These are phyloP conservation scores for Idaea biselata DNA, from an alignment of 2,888 invertebrate genomes.

Conservation along the genomic window DNA sequence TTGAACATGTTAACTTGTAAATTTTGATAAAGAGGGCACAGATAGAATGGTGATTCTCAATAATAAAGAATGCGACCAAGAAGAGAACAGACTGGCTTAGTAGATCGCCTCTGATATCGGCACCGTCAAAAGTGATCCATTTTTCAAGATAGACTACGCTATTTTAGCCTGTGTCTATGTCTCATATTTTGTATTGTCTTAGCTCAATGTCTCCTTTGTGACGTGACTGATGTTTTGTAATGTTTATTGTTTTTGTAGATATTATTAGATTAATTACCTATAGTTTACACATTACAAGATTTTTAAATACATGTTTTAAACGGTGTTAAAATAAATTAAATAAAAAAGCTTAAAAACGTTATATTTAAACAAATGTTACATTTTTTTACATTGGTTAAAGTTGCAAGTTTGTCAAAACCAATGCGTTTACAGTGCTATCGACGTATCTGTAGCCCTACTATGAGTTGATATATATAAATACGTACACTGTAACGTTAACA, in stretches of 20 bases:
- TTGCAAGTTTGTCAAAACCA: constrained; percentile 2
- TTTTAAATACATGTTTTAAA: constrained; percentile 6
- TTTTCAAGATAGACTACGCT: not conserved
- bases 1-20: no score
- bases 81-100: no score
- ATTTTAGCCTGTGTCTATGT: constrained; percentile 25
- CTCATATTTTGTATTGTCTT: constrained; percentile 39
- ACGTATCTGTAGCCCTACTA: constrained; percentile 27
- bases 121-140: no score
- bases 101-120: no score
- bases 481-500: no score
- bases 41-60: no score
- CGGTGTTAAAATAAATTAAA: constrained; percentile 9
- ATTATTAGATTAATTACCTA: constrained; percentile 22
- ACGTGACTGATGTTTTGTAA: constrained; percentile 49
- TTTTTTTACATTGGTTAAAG: constrained; percentile 7
- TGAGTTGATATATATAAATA: no score
- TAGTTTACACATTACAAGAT: constrained; percentile 16
- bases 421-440: constrained; percentile 6
- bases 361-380: constrained; percentile 7
- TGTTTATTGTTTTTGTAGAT: constrained; percentile 27
- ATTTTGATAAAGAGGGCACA: no score
- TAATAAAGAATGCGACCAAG: no score
- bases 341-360: constrained; percentile 15
- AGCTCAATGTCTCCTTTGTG: constrained; percentile 60